Conservation (phyloP, 2,797 vertebrate species). For the Chromobotia macracanthus region DNA sequence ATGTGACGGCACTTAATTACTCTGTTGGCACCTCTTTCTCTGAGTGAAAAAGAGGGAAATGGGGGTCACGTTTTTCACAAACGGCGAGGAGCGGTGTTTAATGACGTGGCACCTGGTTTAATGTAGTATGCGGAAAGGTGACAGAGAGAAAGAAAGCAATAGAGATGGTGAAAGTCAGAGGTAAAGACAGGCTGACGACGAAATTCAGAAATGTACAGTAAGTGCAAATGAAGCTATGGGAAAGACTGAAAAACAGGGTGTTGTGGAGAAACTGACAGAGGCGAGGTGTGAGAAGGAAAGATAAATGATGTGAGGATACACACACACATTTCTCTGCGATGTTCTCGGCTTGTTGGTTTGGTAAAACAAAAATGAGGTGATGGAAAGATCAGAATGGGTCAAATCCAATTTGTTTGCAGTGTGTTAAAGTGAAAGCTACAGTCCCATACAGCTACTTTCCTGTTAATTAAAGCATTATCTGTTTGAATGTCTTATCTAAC, state of each 20-base stretch:
- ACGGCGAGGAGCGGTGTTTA: slow-evolving; percentile 63
- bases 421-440: slow-evolving; percentile 7
- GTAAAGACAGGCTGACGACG: slow-evolving; percentile 30
- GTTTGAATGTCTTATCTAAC: no score
- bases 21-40: slow-evolving; percentile 65
- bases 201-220: slow-evolving; percentile 37
- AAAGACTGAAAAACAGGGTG: slow-evolving; percentile 35
- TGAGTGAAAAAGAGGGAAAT: slow-evolving; percentile 66
- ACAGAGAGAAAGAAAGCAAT: slow-evolving; percentile 52
- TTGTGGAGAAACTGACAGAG: neutral
- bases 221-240: slow-evolving; percentile 42
- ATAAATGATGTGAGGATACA: neutral
- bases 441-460: no score
- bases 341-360: neutral
- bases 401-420: slow-evolving; percentile 8
- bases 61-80: slow-evolving; percentile 63
- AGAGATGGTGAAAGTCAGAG: slow-evolving; percentile 18
- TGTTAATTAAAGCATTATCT: no score
- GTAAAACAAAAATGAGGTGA: slow-evolving; percentile 39
- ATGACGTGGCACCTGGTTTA: slow-evolving; percentile 66
- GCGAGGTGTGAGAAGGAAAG: slow-evolving; percentile 16
- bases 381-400: slow-evolving; percentile 3
- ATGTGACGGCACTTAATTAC: slow-evolving; percentile 67
- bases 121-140: slow-evolving; percentile 63
- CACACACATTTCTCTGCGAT: neutral